A percentile compares a stretch with the other conserved stretches of the same genome.
These are phyloP conservation scores for Melanostigma gelatinosum DNA, from an alignment of 2,113 vertebrate species.

Conservation along the genomic window DNA sequence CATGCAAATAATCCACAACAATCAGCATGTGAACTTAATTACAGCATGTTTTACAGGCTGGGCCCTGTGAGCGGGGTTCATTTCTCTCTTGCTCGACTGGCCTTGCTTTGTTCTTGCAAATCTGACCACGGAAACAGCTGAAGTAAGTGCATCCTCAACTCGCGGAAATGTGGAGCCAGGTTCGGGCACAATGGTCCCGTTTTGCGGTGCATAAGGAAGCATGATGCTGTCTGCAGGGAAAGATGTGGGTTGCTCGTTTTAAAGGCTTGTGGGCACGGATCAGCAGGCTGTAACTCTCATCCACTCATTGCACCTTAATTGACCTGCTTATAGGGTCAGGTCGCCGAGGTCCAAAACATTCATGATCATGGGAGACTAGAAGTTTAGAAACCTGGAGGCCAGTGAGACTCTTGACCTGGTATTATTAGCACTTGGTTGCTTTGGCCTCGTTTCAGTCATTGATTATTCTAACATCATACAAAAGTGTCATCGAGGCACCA, in stretches of 20 bases:
- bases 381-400: neutral
- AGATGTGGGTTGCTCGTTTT: constrained; percentile 1
- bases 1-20: constrained; percentile 62
- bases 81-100: neutral
- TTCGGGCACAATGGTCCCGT: neutral
- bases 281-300: constrained; percentile 13
- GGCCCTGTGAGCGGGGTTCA: neutral
- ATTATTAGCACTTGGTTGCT: constrained; percentile 6
- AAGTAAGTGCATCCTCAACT: neutral
- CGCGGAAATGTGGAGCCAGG: neutral
- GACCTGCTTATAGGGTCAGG: constrained; percentile 13
- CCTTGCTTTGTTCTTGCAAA: neutral
- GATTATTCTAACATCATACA: constrained; percentile 44
- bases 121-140: constrained; percentile 2
- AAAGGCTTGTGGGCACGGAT: constrained; percentile 5
- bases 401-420: constrained; percentile 6
- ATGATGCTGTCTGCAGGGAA: constrained; percentile 1
- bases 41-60: constrained; percentile 12
- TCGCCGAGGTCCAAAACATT: constrained; percentile 18
- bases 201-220: constrained; percentile 2
- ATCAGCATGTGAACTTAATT: constrained; percentile 56
- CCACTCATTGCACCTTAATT: constrained; percentile 29
- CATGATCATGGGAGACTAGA: neutral
- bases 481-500: constrained; percentile 41
- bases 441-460: constrained; percentile 35